Base-by-base conservation (phyloP, 2,797 vertebrate genomes). In the Premnoplex brunnescens region DNA sequence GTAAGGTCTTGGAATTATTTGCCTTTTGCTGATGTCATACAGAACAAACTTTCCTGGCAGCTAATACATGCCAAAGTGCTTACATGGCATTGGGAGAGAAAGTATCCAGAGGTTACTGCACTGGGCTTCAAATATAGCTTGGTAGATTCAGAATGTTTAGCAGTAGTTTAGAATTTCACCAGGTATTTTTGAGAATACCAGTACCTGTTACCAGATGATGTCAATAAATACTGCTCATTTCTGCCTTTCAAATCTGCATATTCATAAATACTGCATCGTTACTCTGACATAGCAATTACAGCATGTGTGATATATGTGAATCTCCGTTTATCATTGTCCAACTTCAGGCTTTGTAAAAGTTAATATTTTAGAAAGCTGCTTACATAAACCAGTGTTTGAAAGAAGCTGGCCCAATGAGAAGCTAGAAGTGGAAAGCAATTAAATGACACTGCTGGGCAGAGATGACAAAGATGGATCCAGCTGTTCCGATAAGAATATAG, bases 381-480 rank as follows among this genome's bases (percentile, higher is more conserved):
- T 91, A 51, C 41, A 16, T 62, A 85, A 91, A 81, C 60, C 10
- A 27, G 75, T 85, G 15, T 75, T 86, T 10, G 51, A 80, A 89
- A 64, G 76, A 84, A 85, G 36, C 41, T 80, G 48, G 34, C 51
- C 71, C 71, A 67, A 3, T 71, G 68, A 85, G 75, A 80, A 89
- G 32, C 34, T 71, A 43, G 37, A 0, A 1, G 34, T 80, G 52
- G n/a, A 89, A 93, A 80, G 56, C 54, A 77, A 77, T 88, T 88
- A 94, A 83, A 56, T 91, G 21, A 54, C 64, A 49, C 72, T 80
- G n/a, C 69, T 91, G 56, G 39, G 60, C 34, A 54, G 89, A 68
- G 54, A 75, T 88, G 82, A 89, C 79, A 83, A 85, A 85, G 77
- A 89, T 76, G 63, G n/a, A 94, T 95, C 82, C 63, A 88, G 21